These are phyloP conservation scores for Pholis gunnellus DNA, from an alignment of 2,113 vertebrate species.

Conservation along the genomic window DNA sequence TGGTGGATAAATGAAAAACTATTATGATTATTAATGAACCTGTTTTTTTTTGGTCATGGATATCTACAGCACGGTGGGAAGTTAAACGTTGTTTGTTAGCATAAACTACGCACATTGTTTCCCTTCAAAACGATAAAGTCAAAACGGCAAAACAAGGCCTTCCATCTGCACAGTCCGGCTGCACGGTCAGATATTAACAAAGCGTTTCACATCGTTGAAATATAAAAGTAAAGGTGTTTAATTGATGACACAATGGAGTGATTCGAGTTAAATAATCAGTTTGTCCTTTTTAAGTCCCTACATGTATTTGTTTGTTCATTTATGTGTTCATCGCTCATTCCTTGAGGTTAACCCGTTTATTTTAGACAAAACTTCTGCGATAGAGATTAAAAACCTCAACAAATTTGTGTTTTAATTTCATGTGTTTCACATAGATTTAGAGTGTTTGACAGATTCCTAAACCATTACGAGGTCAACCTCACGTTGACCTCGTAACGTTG, in stretches of 20 bases:
- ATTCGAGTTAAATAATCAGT: background rate
- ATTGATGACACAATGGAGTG: background rate
- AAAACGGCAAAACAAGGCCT: too few relatives aligned
- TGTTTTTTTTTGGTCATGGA: background rate
- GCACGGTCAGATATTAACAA: too few relatives aligned
- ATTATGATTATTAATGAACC: too few relatives aligned
- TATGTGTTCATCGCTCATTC: background rate
- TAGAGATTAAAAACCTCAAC: background rate
- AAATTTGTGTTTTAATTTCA: too few relatives aligned
- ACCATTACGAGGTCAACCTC: too few relatives aligned
- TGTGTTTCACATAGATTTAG: background rate
- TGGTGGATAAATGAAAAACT: background rate
- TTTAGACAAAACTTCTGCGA: background rate
- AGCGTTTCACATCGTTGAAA: too few relatives aligned
- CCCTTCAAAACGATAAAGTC: too few relatives aligned
- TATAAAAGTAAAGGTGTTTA: too few relatives aligned
- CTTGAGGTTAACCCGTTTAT: too few relatives aligned
- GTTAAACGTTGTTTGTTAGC: background rate
- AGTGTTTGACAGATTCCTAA: background rate
- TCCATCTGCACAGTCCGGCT: too few relatives aligned
- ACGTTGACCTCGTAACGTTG: constrained; percentile 14
- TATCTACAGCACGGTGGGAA: background rate
- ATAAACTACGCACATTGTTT: background rate
- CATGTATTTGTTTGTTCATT: background rate
- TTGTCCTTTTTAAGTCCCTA: background rate